Conservation (phyloP, 23 tunicate species). For the Aplidium turbinatum region DNA sequence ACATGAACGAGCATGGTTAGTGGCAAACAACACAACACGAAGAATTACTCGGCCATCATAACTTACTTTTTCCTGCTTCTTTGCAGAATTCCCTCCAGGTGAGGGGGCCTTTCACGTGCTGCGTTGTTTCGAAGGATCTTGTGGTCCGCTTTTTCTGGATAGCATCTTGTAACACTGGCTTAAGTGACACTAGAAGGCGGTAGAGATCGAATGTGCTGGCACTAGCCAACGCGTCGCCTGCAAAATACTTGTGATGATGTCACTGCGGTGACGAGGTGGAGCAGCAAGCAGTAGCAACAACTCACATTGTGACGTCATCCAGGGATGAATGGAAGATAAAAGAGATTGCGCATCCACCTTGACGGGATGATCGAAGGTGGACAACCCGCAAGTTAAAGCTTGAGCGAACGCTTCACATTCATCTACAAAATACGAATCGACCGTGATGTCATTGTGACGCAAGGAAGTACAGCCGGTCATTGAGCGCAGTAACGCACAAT, state of each 20-base stretch:
- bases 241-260: too few relatives aligned
- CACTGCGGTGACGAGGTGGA: too few relatives aligned
- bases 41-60: background rate
- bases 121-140: constrained; percentile 60
- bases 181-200: constrained; percentile 59
- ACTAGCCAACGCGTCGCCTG: constrained; percentile 41
- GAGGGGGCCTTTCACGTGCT: constrained; percentile 94
- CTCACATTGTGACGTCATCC: constrained; percentile 46
- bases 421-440: constrained; percentile 7
- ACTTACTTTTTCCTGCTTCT: constrained; percentile 75
- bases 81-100: constrained; percentile 98
- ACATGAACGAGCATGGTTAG: background rate
- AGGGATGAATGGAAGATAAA: constrained; percentile 35
- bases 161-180: constrained; percentile 92
- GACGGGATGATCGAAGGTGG: constrained; percentile 38
- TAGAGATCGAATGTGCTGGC: constrained; percentile 52
- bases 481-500: too few relatives aligned
- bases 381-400: constrained; percentile 41
- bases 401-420: constrained; percentile 49
- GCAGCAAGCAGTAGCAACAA: background rate
- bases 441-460: background rate
- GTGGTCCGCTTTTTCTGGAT: constrained; percentile 72
- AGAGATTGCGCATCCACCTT: constrained; percentile 34
- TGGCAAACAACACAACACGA: background rate
- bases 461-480: background rate